A percentile compares a stretch with the other conserved stretches of the same genome.
These are phyloP conservation scores for Megaptera novaeangliae DNA, from an alignment of 2,113 vertebrate species.

Conservation along the genomic window DNA sequence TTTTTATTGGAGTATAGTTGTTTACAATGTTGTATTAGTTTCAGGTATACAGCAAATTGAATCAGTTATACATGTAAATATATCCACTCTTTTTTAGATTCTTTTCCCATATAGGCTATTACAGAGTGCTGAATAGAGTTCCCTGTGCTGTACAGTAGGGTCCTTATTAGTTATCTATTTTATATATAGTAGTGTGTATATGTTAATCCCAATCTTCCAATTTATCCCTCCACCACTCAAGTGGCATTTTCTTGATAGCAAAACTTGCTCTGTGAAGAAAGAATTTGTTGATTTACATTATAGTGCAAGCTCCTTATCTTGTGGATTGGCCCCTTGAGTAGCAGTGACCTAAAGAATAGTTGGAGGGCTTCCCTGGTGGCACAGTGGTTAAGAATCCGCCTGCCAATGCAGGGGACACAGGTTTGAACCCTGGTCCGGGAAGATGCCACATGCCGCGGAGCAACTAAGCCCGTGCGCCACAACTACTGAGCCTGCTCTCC, in stretches of 20 bases:
- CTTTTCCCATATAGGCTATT: not conserved
- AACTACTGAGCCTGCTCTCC: too few relatives aligned
- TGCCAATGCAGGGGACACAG: not conserved
- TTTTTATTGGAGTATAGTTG: not conserved
- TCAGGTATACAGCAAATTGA: not conserved
- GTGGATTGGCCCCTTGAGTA: not conserved
- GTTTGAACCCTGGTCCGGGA: not conserved
- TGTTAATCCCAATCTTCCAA: too few relatives aligned
- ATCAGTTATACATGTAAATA: not conserved
- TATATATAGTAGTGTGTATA: not conserved
- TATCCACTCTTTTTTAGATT: not conserved
- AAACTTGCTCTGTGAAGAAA: not conserved
- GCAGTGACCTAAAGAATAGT: not conserved
- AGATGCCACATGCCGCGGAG: too few relatives aligned
- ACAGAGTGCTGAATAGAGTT: not conserved
- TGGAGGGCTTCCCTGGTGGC: not conserved
- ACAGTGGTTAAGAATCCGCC: not conserved
- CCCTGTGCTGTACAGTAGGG: not conserved
- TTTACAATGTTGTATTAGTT: not conserved
- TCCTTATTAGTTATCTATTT: not conserved
- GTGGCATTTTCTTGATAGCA: not conserved
- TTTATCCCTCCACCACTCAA: too few relatives aligned
- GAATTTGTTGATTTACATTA: not conserved
- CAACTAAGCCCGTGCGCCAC: too few relatives aligned
- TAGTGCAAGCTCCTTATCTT: not conserved